Base-by-base conservation (phyloP, 2,797 vertebrate species). In the Manis pentadactyla region DNA sequence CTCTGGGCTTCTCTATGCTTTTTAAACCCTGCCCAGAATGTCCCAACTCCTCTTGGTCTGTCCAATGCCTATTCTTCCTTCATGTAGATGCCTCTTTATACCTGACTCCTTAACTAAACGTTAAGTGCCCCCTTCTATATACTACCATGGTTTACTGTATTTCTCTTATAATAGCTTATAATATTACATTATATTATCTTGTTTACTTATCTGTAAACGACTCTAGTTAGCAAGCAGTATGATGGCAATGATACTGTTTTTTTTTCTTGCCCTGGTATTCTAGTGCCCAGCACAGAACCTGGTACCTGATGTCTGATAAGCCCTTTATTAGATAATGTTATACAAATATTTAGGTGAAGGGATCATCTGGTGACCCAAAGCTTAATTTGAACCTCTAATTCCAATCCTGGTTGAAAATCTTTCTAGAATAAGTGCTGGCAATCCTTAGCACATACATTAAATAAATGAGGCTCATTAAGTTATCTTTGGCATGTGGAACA, bases 391-490 rank as follows among this genome's bases (percentile, higher is more conserved):
- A 84, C 29, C 23, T 31, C 25, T 78, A 78, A 14, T 63, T 64
- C 12, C 14, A 94, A 87, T 68, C 12, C 39, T 92, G 93, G 42
- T 66, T 79, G 34, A 82, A 95, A 89, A 74, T 86, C 39, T 88
- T 94, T 83, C 63, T 78, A 71, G 57, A 81, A 59, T 83, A 78
- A 94, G 6, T 29, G 68, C 23, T 84, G 53, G 39, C 57, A 75
- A 69, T 14, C 17, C 1, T 82, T 31, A 57, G 7, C 6, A 57
- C 57, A 17, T 53, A 29, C 7, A 19, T 71, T 37, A 82, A 53
- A 39, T 37, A 82, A 53, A 39, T 64, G 83, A 51, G 71, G 31
- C 5, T 84, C 18, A 66, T 49, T 83, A 86, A 81, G 37, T 55
- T 90, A 55, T 15, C 51, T 87, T 87, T 25, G 37, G 11, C 5